Evolutionary conservation across 1,140 invertebrate genomes (phyloP).

Genomic region (Zaprionus davidi): DNA sequence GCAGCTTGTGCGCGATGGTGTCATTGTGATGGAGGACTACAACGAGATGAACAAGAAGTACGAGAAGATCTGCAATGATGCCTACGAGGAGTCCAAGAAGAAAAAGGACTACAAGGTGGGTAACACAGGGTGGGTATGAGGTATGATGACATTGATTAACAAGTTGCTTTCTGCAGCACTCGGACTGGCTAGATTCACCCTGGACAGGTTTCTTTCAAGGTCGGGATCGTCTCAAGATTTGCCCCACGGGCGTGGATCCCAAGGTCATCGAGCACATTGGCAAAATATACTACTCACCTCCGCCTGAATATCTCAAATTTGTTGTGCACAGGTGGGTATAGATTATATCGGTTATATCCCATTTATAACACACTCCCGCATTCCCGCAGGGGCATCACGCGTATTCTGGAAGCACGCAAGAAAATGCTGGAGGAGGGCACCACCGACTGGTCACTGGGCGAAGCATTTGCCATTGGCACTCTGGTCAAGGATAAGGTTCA

Average conservation of each 20-base stretch:
- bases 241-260: constrained; percentile 95
- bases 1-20: constrained; percentile 90
- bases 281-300: constrained; percentile 93
- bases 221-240: constrained; percentile 93
- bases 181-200: constrained; percentile 99
- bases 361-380: neutral
- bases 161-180: constrained; percentile 89
- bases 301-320: constrained; percentile 97
- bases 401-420: constrained; percentile 93
- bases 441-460: constrained; percentile 98
- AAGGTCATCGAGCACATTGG: constrained; percentile 96
- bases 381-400: constrained; percentile 73
- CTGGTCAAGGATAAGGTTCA: constrained; percentile 96
- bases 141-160: neutral
- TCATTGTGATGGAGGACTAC: constrained; percentile 90
- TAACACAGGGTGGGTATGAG: neutral
- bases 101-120: constrained; percentile 85
- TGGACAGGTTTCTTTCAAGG: constrained; percentile 98
- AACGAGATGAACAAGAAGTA: constrained; percentile 88
- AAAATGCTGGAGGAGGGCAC: constrained; percentile 96
- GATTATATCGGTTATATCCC: neutral
- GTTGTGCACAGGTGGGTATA: constrained; percentile 90
- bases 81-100: constrained; percentile 89
- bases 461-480: constrained; percentile 99
- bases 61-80: constrained; percentile 91